These are phyloP conservation scores for Lerista edwardsae DNA, from an alignment of 2,797 vertebrate genomes.

Conservation along the genomic window DNA sequence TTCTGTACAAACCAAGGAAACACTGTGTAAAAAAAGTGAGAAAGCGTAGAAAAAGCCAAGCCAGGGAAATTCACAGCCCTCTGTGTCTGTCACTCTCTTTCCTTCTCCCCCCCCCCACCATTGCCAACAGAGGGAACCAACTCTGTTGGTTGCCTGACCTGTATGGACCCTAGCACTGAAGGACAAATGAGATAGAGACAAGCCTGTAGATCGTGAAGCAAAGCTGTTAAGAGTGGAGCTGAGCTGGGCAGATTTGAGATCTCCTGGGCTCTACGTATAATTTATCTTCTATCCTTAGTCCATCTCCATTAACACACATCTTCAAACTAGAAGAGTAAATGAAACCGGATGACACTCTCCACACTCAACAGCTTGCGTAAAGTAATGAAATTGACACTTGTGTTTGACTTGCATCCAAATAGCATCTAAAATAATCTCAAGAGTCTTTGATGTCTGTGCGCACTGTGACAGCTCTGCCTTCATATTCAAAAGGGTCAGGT, in stretches of 20 bases:
- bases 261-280: slow-evolving; percentile 31
- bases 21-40: neutral
- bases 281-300: slow-evolving; percentile 9
- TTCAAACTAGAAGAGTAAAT: slow-evolving; percentile 57
- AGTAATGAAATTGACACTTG: slow-evolving; percentile 59
- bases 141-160: neutral
- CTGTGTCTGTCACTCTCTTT: neutral
- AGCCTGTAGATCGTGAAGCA: slow-evolving; percentile 24
- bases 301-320: slow-evolving; percentile 47
- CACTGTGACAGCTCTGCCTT: slow-evolving; percentile 47
- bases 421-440: slow-evolving; percentile 53
- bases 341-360: slow-evolving; percentile 51
- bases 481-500: slow-evolving; percentile 20
- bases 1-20: neutral
- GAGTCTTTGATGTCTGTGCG: slow-evolving; percentile 51
- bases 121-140: too few relatives aligned
- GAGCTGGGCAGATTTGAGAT: slow-evolving; percentile 39
- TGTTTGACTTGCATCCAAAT: slow-evolving; percentile 57
- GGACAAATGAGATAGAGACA: accelerated
- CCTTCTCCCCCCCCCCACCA: too few relatives aligned
- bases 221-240: slow-evolving; percentile 34
- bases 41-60: neutral
- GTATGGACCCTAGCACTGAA: neutral
- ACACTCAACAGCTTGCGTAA: slow-evolving; percentile 25
- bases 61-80: neutral